Evolutionary conservation across 2,888 invertebrate genomes (phyloP).

Genomic region (Lamellibrachia satsuma): DNA sequence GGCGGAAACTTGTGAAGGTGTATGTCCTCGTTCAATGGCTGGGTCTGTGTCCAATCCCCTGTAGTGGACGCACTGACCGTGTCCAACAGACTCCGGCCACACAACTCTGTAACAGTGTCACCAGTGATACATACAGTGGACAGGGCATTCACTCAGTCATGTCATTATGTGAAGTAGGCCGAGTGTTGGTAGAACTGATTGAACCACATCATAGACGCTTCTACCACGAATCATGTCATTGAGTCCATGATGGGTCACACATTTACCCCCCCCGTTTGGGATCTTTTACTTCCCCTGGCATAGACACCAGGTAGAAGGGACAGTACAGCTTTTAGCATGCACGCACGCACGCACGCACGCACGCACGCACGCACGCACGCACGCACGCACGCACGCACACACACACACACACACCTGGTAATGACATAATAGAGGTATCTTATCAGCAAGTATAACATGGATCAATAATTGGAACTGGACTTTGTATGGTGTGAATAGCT

Average conservation of each 20-base stretch:
- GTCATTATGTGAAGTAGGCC: no score
- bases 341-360: no score
- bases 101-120: constrained; percentile 44
- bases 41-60: constrained; percentile 51
- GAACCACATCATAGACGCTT: neutral
- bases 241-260: neutral
- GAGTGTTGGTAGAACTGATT: neutral
- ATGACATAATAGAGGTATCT: no score
- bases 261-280: no score
- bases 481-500: no score
- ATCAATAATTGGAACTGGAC: neutral
- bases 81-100: constrained; percentile 42
- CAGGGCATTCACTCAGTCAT: no score
- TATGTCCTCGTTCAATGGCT: constrained; percentile 59
- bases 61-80: constrained; percentile 38
- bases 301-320: no score
- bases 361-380: no score
- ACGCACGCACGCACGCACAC: no score
- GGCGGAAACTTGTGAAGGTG: constrained; percentile 59
- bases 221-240: neutral
- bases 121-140: neutral
- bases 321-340: no score
- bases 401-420: no score
- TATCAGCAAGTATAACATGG: neutral
- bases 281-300: no score